Percentiles rank a stretch among this genome's conserved stretches.
Conservation (phyloP, 2,113 vertebrate species). For the Chrysemys picta region DNA sequence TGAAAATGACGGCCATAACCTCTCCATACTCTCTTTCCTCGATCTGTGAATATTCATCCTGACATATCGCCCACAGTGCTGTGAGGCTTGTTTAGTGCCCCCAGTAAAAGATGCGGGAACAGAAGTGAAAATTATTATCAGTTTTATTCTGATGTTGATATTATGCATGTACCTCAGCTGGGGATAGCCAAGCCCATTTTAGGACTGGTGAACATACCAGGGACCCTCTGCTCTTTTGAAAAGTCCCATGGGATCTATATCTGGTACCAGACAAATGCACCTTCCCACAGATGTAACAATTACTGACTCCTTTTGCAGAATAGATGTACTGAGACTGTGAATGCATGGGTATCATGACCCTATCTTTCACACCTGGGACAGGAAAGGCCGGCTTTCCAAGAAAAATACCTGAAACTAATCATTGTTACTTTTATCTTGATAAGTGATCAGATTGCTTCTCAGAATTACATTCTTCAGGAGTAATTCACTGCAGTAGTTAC, state of each 20-base stretch:
- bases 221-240: not conserved
- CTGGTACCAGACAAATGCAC: not conserved
- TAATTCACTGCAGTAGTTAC: rapidly evolving
- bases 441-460: rapidly evolving
- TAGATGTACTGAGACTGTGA: not conserved
- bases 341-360: not conserved
- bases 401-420: rapidly evolving
- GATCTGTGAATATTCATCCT: rapidly evolving
- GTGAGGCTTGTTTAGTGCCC: not conserved
- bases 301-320: not conserved
- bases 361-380: not conserved
- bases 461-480: not conserved
- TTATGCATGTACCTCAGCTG: not conserved
- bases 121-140: rapidly evolving
- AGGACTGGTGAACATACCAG: rapidly evolving
- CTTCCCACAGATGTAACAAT: not conserved
- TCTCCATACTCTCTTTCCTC: not conserved
- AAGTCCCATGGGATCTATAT: rapidly evolving
- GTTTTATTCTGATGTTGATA: not conserved
- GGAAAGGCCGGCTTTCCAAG: not conserved
- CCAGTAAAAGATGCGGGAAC: not conserved
- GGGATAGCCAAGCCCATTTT: rapidly evolving
- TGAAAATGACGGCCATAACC: not conserved
- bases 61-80: not conserved
- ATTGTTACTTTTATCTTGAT: rapidly evolving